Base-by-base conservation (phyloP, 2,888 invertebrate species). In the Drosophila affinis region DNA sequence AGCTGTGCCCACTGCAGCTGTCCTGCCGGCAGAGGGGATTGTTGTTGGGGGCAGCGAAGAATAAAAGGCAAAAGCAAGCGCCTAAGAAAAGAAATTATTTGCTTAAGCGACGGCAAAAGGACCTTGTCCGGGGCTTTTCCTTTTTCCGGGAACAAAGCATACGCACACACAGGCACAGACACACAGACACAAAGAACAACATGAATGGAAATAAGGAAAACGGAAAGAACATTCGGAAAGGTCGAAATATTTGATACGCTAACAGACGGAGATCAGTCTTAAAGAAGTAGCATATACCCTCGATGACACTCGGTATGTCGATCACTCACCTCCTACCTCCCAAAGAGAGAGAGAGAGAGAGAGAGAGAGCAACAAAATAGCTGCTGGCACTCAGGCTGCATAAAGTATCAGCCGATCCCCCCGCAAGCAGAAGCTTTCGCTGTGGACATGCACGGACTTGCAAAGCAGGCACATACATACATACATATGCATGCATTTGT, bases 71-170 rank as follows among this genome's bases (percentile, higher is more conserved):
- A 62, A 39, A 72, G 68, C 57, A 60, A 39, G 29, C 75, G 82
- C 74, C 82, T 68, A 79, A 82, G 78, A 79, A 88, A 79, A 61
- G 68, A 86, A 82, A 86, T 88, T 88, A 86, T 83, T 83, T 83
- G 87, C 86, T 86, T 83, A 86, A 86, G 78, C 80, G 80, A 84
- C 69, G 80, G 74, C 77, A 75, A 67, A 87, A 87, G 76, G 76
- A 74, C 78, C 71, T 73, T 76, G 81, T 74, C 67, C 59, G 79
- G 67, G 62, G 56, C 39, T 59, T 81, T 76, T 73, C 39, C 14
- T 62, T 78, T 86, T 76, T 39, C 54, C 60, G 53, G 61, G 54
- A 68, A 67, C 64, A 67, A 68, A 55, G 54, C 57, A 56, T 67
- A 51, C 47, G 21, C 49, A 58, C 52, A 59, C 49, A 62, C 55